phyloP scores from a whole-genome alignment of 1,140 invertebrate species.

The Pachypeltis micranthus region DNA sequence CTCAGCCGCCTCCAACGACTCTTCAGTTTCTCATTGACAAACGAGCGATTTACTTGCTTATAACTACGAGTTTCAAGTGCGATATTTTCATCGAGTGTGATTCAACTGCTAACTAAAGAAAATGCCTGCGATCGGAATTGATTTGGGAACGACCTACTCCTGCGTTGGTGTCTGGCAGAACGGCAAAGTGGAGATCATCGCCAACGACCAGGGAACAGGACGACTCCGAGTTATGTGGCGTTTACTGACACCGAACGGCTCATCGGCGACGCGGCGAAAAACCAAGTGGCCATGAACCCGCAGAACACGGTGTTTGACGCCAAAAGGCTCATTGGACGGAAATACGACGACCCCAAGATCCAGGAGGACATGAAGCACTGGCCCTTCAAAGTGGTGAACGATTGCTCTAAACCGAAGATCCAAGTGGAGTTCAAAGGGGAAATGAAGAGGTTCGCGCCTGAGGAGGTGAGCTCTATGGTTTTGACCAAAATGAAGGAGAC shows the following conservation, averaged over 20 bases:
- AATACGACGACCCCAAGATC: constrained; percentile 44
- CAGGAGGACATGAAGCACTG: constrained; percentile 32
- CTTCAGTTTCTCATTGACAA: background rate
- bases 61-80: background rate
- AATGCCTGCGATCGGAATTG: constrained; percentile 34
- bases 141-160: constrained; percentile 48
- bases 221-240: constrained; percentile 81
- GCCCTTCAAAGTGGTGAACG: constrained; percentile 50
- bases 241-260: constrained; percentile 62
- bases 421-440: constrained; percentile 59
- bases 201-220: constrained; percentile 87
- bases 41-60: background rate
- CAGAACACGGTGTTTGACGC: constrained; percentile 54
- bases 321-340: constrained; percentile 49
- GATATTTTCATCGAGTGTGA: background rate
- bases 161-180: constrained; percentile 72
- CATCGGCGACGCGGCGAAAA: constrained; percentile 61
- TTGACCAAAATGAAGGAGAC: constrained; percentile 48
- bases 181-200: constrained; percentile 84
- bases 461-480: constrained; percentile 59
- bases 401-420: constrained; percentile 49
- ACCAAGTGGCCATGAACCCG: constrained; percentile 62
- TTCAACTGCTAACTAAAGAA: constrained; percentile 25
- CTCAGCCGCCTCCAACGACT: background rate
- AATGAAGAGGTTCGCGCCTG: constrained; percentile 55